phyloP scores from a whole-genome alignment of 35 echinoderm and acorn worm species.

The Heliocidaris tuberculata region DNA sequence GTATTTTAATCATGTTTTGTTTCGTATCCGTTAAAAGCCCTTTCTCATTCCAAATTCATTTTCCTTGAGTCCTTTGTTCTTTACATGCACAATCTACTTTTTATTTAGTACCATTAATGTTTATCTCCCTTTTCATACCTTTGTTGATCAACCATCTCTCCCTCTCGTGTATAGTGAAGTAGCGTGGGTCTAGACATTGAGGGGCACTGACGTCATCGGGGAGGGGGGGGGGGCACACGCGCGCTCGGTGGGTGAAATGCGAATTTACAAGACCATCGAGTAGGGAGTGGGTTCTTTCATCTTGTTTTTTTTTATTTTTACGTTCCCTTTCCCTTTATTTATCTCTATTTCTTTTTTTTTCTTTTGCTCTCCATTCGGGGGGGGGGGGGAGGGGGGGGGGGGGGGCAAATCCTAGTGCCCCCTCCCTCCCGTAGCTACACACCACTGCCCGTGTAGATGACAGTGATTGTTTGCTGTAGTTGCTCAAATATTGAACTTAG shows the following conservation, averaged over 20 bases:
- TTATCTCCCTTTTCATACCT: background rate
- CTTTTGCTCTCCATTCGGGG: background rate
- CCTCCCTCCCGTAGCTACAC: background rate
- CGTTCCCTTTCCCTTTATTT: background rate
- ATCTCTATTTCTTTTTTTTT: background rate
- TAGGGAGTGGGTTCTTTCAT: too few relatives aligned
- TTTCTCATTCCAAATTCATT: too few relatives aligned
- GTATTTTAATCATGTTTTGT: too few relatives aligned
- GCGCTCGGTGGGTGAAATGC: too few relatives aligned
- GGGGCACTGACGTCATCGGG: too few relatives aligned
- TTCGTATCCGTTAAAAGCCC: too few relatives aligned
- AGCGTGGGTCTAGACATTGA: too few relatives aligned
- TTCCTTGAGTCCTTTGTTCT: too few relatives aligned
- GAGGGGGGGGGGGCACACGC: too few relatives aligned
- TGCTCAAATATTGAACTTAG: conserved; percentile 27
- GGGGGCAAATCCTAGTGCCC: background rate
- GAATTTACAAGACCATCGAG: too few relatives aligned
- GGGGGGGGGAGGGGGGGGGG: background rate
- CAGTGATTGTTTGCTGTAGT: background rate
- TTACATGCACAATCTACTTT: background rate
- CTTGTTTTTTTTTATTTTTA: background rate
- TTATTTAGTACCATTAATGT: background rate
- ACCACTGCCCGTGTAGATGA: background rate
- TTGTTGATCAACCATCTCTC: background rate
- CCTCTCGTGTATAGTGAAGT: too few relatives aligned